phyloP scores from a whole-genome alignment of 2,797 vertebrate species.

The Etheostoma perlongum region DNA sequence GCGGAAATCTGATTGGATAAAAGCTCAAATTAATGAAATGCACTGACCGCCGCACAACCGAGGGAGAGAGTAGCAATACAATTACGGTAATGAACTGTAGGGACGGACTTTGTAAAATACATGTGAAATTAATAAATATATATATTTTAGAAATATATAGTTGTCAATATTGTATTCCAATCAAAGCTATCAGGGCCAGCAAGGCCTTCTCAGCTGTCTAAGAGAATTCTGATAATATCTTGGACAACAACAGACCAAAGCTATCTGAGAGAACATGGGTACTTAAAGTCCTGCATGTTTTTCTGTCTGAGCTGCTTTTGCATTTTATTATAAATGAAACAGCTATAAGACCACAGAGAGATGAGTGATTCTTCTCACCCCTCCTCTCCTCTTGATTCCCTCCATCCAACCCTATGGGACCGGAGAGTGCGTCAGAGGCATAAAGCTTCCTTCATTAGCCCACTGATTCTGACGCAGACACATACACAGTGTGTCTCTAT shows the following conservation, averaged over 20 bases:
- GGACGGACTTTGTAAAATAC: too few relatives aligned
- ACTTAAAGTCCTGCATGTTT: not conserved
- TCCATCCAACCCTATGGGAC: constrained; percentile 70
- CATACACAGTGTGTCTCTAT: constrained; percentile 30
- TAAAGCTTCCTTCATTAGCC: constrained; percentile 74
- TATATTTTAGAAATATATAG: too few relatives aligned
- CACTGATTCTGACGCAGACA: constrained; percentile 65
- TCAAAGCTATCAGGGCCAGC: too few relatives aligned
- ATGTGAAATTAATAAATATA: too few relatives aligned
- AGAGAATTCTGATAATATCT: too few relatives aligned
- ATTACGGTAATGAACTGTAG: too few relatives aligned
- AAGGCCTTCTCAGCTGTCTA: too few relatives aligned
- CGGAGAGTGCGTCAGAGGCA: constrained; percentile 77
- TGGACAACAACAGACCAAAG: not conserved
- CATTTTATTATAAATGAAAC: constrained; percentile 46
- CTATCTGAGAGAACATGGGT: not conserved
- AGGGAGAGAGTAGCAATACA: too few relatives aligned
- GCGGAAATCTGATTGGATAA: too few relatives aligned
- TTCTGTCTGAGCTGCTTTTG: not conserved
- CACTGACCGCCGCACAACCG: too few relatives aligned
- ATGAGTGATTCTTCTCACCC: constrained; percentile 30
- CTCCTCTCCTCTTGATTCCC: constrained; percentile 49
- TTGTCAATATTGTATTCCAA: too few relatives aligned
- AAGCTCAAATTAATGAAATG: too few relatives aligned
- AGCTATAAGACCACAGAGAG: constrained; percentile 28